These are phyloP conservation scores for Lagopus leucura DNA, from an alignment of 2,113 vertebrate genomes.

Conservation along the genomic window DNA sequence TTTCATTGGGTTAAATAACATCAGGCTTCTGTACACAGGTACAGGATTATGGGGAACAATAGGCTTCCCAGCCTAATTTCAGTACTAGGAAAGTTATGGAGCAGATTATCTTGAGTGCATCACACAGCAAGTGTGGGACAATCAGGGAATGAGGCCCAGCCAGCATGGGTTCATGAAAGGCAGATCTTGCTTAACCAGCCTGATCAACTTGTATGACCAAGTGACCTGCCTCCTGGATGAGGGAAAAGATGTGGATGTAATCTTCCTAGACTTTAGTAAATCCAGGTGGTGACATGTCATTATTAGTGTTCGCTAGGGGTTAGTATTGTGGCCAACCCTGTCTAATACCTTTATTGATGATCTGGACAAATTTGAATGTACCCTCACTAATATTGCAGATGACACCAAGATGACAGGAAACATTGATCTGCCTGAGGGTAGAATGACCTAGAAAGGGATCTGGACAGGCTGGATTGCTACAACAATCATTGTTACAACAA, in stretches of 20 bases:
- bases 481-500: too few species aligned
- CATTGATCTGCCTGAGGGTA: too few species aligned
- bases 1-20: not conserved
- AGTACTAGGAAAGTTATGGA: not conserved
- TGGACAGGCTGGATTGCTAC: too few species aligned
- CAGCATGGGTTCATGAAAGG: not conserved
- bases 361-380: too few species aligned
- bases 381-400: too few species aligned
- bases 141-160: not conserved
- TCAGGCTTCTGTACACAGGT: not conserved
- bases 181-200: not conserved
- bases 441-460: too few species aligned
- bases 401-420: too few species aligned
- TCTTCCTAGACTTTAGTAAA: not conserved
- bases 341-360: too few species aligned
- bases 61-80: not conserved
- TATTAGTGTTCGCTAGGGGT: not conserved
- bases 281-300: not conserved
- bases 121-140: not conserved
- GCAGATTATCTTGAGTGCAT: not conserved
- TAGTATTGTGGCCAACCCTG: too few species aligned
- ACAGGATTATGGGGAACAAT: not conserved
- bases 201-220: not conserved
- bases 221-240: not conserved
- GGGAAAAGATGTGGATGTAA: not conserved